Evolutionary conservation across 64 coral and sea anemone genomes (phyloP).

Genomic region (Actinia tenebrosa): DNA sequence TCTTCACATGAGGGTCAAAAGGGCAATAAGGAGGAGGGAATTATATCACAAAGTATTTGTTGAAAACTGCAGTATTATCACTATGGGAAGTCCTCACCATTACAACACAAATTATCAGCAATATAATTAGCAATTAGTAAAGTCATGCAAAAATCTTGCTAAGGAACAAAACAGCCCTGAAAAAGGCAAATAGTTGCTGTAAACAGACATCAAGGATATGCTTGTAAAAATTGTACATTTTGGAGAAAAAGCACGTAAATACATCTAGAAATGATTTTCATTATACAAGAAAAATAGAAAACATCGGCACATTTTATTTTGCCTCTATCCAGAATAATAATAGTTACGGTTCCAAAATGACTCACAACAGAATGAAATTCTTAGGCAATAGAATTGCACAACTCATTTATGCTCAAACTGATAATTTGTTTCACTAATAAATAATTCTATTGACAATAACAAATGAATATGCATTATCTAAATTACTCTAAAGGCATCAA

Average conservation of each 20-base stretch:
- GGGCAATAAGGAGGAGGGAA: neutral
- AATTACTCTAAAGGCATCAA: neutral
- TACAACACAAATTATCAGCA: slow-evolving; percentile 2
- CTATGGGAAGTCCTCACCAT: neutral
- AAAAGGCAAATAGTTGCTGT: neutral
- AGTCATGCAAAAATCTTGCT: neutral
- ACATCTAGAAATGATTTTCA: too few species aligned
- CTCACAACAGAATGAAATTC: neutral
- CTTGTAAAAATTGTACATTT: neutral
- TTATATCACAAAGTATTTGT: neutral
- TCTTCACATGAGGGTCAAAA: neutral
- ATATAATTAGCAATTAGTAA: neutral
- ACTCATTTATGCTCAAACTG: neutral
- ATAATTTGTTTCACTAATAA: neutral
- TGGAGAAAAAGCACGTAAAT: too few species aligned
- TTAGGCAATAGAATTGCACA: neutral
- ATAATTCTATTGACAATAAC: too few species aligned
- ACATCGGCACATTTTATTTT: too few species aligned
- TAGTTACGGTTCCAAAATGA: neutral
- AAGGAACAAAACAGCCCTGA: neutral
- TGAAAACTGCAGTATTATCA: neutral
- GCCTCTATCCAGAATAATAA: too few species aligned
- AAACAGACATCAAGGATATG: neutral
- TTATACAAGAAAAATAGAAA: too few species aligned
- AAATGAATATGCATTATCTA: too few species aligned